phyloP scores from a whole-genome alignment of 2,113 vertebrate genomes.

The Varanus salvator region DNA sequence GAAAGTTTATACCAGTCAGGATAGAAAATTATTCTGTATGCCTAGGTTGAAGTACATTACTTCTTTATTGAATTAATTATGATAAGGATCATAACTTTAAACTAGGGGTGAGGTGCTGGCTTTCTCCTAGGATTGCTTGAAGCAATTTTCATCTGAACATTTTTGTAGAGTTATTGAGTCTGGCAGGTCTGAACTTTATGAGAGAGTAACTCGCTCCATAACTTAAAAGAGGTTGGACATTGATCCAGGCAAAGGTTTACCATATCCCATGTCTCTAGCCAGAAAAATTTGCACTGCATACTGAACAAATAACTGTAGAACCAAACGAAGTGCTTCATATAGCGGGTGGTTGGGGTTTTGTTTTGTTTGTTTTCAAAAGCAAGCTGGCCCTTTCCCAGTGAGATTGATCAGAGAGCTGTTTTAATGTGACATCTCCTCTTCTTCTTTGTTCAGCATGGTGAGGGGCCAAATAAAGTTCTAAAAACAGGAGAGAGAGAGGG shows the following conservation, averaged over 20 bases:
- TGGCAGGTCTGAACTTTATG: conserved; percentile 99
- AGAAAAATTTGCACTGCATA: conserved; percentile 97
- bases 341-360: conserved; percentile 51
- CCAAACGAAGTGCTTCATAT: conserved; percentile 80
- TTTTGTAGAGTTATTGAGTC: conserved; percentile 95
- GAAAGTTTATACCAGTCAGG: conserved; percentile 91
- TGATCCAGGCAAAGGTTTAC: conserved; percentile 89
- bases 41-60: conserved; percentile 97
- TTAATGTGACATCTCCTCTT: conserved; percentile 61
- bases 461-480: conserved; percentile 50
- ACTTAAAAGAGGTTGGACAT: conserved; percentile 95
- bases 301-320: conserved; percentile 90
- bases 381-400: conserved; percentile 63
- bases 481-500: conserved; percentile 3
- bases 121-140: conserved; percentile 90
- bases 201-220: conserved; percentile 93
- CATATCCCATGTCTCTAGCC: conserved; percentile 88
- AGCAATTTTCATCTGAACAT: conserved; percentile 95
- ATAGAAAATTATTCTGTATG: conserved; percentile 90
- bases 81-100: conserved; percentile 99
- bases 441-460: conserved; percentile 50
- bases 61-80: conserved; percentile 99
- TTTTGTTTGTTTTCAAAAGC: conserved; percentile 73
- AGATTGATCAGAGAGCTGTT: conserved; percentile 67
- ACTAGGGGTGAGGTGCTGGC: conserved; percentile 95